phyloP scores from a whole-genome alignment of 2,113 vertebrate species.

The Mustela lutreola region DNA sequence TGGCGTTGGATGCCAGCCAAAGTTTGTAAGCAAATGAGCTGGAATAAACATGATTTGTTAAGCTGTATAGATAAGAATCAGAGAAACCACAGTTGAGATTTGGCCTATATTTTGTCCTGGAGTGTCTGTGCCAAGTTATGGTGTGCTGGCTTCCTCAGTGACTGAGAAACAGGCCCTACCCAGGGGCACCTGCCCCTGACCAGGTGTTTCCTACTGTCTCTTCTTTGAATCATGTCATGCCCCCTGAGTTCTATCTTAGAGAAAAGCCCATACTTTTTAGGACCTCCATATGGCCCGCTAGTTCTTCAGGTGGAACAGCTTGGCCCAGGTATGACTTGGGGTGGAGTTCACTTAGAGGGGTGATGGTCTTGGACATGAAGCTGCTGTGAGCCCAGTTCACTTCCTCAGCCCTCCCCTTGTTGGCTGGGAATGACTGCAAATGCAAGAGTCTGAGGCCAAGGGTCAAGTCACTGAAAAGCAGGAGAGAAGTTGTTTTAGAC shows the following conservation, averaged over 20 bases:
- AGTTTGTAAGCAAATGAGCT: constrained; percentile 41
- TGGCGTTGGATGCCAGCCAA: neutral
- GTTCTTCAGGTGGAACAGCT: neutral
- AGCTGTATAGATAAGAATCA: neutral
- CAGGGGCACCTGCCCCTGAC: neutral
- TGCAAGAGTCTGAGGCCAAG: neutral
- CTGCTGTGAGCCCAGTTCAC: neutral
- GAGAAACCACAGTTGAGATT: neutral
- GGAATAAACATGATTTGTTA: constrained; percentile 58
- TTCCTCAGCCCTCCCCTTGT: neutral
- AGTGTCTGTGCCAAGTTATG: neutral
- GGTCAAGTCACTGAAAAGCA: neutral
- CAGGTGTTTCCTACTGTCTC: neutral
- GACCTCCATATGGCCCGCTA: neutral
- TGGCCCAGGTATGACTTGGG: neutral
- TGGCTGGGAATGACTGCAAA: neutral
- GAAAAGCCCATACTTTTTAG: neutral
- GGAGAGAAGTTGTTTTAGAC: neutral
- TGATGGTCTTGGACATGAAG: neutral
- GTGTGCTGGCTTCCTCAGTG: neutral
- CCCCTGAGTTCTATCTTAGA: neutral
- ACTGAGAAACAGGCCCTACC: neutral
- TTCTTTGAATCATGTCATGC: neutral
- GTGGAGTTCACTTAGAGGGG: neutral
- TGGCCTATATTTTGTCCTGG: neutral